Evolutionary conservation across 2,113 vertebrate species (phyloP), one percentile per base, ranked within the genome.

Genomic region (Sander vitreus): DNA sequence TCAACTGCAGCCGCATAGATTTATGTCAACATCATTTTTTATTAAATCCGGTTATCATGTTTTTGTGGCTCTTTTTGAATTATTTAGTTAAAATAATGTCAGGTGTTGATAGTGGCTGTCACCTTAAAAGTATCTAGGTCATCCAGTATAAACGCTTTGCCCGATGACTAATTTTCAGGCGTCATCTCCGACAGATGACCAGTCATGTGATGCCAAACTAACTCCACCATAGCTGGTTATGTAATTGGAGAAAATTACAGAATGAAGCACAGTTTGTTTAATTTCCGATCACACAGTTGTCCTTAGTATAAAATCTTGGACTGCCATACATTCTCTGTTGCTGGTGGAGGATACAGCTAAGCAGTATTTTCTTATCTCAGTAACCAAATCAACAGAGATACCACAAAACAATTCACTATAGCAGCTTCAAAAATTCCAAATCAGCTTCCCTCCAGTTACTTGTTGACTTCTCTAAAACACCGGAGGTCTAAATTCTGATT

Each of bases 201-300:
- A 43, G 74, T 81, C 84, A 78, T 87, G 83, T 83, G 87, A 91
- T 66, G 30, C 33, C 1, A 9, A 71, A 69, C 81, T 81, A 72
- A 83, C 71, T 77, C 69, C 67, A 67, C 12, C 30, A 5, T 25
- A 73, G 64, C 67, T 39, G 27, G 25, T 78, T 54, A 60, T 62
- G 78, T 45, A 77, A 75, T 43, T 39, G 63, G 39, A 76, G 73
- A 58, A 43, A 80, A 76, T 67, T 47, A 78, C 78, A 73, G 63
- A 71, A 79, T 51, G 45, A 51, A 69, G 75, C 43, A 78, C 19
- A 45, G 74, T 75, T 55, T 83, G 51, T 80, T 66, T 55, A 19
- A 16, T 67, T 73, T 80, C 47, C 23, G 64, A 27, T 73, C 6
- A 43, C 57, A 73, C 39, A 51, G 21, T 63, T 54, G 53, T 75